Percentiles rank a stretch among this genome's conserved stretches.
Evolutionary conservation across 2,113 vertebrate species (phyloP).

Genomic region (Paradisaea rubra): DNA sequence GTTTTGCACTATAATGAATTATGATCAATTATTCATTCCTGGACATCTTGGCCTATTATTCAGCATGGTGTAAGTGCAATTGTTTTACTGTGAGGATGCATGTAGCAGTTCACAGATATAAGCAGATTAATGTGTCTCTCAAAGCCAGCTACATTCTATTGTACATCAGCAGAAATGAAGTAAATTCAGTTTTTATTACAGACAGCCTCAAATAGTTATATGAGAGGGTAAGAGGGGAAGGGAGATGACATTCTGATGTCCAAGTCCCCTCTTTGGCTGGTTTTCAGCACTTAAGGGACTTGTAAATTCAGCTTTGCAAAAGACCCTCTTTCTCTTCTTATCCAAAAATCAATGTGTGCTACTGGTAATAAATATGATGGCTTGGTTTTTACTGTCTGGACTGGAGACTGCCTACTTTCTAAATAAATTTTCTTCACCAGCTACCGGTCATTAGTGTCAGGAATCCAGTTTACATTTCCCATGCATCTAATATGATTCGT

Average conservation of each 20-base stretch:
- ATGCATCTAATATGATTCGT: not conserved
- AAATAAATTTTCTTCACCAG: not conserved
- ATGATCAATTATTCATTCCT: constrained; percentile 16
- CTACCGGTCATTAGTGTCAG: not conserved
- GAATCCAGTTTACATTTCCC: not conserved
- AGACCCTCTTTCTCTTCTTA: not conserved
- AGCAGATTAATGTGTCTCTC: constrained; percentile 13
- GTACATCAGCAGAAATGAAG: constrained; percentile 1
- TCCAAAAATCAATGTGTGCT: not conserved
- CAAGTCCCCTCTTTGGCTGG: not conserved
- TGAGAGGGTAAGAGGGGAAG: not conserved
- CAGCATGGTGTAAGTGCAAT: not conserved
- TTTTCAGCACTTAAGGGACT: not conserved
- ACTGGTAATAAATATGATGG: not conserved
- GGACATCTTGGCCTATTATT: constrained; percentile 5
- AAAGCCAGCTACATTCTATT: not conserved
- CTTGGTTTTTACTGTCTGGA: not conserved
- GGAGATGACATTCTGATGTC: not conserved
- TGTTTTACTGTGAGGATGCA: constrained; percentile 19
- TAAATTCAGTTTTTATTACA: constrained; percentile 24
- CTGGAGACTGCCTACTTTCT: not conserved
- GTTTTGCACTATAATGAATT: not conserved
- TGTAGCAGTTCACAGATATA: not conserved
- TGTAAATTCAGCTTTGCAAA: not conserved
- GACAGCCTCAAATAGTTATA: not conserved